Percentiles rank a stretch among this genome's conserved stretches.
These are phyloP conservation scores for Dasypolia templi DNA, from an alignment of 2,888 invertebrate species.

Conservation along the genomic window DNA sequence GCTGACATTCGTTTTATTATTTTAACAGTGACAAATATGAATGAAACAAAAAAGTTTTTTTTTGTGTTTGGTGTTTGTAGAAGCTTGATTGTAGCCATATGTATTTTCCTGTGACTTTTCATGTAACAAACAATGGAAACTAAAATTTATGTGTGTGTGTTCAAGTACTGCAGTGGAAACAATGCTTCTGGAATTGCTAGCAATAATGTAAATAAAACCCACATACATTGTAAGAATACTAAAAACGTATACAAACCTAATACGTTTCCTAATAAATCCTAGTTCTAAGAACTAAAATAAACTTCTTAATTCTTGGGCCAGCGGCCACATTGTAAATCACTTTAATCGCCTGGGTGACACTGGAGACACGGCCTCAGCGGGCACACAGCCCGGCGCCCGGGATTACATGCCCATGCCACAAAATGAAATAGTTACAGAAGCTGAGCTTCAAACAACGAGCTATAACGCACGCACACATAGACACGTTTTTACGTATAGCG, in stretches of 20 bases:
- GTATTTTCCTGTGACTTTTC: not conserved
- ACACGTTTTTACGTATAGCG: not conserved
- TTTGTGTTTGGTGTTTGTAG: not conserved
- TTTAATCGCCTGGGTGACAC: constrained; percentile 72
- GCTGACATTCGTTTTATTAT: not conserved
- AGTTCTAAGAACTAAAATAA: constrained; percentile 60
- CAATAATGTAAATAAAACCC: not conserved
- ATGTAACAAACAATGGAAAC: not conserved
- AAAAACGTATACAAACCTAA: constrained; percentile 33
- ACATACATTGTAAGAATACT: constrained; percentile 23
- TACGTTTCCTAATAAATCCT: constrained; percentile 53
- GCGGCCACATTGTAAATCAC: constrained; percentile 74
- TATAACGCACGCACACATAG: not conserved
- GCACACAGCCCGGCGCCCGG: constrained; percentile 56
- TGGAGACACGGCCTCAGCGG: constrained; percentile 65
- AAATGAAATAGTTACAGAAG: constrained; percentile 20
- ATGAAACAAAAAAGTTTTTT: not conserved
- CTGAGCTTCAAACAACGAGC: not conserved
- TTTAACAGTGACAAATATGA: not conserved
- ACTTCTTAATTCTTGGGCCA: constrained; percentile 64
- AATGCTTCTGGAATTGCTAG: not conserved
- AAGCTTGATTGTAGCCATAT: not conserved
- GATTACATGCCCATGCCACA: constrained; percentile 63
- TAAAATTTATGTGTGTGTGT: too few species aligned
- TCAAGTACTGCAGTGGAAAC: not conserved